phyloP scores from a whole-genome alignment of 2,888 invertebrate genomes.

The Euproctis similis region DNA sequence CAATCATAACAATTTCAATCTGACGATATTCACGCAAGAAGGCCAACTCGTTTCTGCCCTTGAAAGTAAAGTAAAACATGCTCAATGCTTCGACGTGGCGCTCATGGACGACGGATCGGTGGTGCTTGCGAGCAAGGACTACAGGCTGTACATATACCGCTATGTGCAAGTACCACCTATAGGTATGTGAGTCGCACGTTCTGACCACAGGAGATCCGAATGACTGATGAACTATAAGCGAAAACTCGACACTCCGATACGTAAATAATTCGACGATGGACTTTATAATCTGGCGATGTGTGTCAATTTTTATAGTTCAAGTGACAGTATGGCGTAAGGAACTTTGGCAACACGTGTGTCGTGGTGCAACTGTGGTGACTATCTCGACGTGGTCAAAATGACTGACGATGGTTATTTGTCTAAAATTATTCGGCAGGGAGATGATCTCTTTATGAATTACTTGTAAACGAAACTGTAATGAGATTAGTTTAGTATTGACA shows the following conservation, averaged over 20 bases:
- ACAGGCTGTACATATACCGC: conserved; percentile 98
- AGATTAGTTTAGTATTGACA: conserved; percentile 75
- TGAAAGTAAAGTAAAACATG: conserved; percentile 99
- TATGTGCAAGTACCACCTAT: conserved; percentile 96
- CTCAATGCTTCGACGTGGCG: conserved; percentile 99
- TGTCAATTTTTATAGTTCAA: conserved; percentile 64
- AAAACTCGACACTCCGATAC: conserved; percentile 52
- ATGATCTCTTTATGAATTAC: conserved; percentile 67
- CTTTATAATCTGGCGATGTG: conserved; percentile 40
- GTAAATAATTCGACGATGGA: conserved; percentile 36
- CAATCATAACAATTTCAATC: conserved; percentile 99
- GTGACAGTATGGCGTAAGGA: conserved; percentile 41
- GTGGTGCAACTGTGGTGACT: conserved; percentile 54
- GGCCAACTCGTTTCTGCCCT: conserved; percentile 98
- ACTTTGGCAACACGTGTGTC: conserved; percentile 50
- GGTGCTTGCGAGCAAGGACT: conserved; percentile 99
- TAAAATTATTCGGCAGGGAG: conserved; percentile 53
- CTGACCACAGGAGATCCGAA: conserved; percentile 62
- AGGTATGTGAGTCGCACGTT: conserved; percentile 78
- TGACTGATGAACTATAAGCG: conserved; percentile 59
- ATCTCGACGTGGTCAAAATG: conserved; percentile 66
- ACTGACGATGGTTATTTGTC: conserved; percentile 49
- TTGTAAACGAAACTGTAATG: conserved; percentile 71
- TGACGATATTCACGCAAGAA: conserved; percentile 98
- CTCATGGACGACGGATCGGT: conserved; percentile 99